These are phyloP conservation scores for Charanyca ferruginea DNA, from an alignment of 2,888 invertebrate genomes.

Conservation along the genomic window DNA sequence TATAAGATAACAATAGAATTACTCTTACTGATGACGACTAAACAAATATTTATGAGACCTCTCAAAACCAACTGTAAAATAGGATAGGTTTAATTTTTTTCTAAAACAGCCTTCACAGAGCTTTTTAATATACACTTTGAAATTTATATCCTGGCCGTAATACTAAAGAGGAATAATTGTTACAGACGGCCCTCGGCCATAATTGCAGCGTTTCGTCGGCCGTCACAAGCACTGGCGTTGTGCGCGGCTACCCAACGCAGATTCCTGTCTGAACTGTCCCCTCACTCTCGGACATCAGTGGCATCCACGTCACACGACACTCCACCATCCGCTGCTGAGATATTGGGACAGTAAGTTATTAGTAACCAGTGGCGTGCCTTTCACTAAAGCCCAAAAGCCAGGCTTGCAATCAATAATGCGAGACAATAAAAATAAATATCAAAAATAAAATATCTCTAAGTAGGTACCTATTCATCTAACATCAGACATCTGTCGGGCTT, in stretches of 20 bases:
- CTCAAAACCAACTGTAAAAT: background rate
- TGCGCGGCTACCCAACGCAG: slow-evolving; percentile 89
- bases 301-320: slow-evolving; percentile 82
- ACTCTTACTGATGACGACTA: background rate
- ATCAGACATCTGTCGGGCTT: too few species aligned
- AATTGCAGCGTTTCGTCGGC: slow-evolving; percentile 92
- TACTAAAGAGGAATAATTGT: slow-evolving; percentile 7
- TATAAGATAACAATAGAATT: too few species aligned
- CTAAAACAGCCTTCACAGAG: background rate
- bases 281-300: slow-evolving; percentile 83
- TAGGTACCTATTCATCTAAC: too few species aligned
- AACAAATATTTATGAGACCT: too few species aligned
- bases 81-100: background rate
- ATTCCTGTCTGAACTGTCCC: slow-evolving; percentile 84
- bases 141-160: background rate
- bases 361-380: too few species aligned
- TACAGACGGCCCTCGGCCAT: slow-evolving; percentile 92
- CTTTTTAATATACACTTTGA: background rate
- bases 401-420: too few species aligned
- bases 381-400: too few species aligned
- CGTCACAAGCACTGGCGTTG: slow-evolving; percentile 91
- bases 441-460: too few species aligned
- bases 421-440: too few species aligned
- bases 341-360: slow-evolving; percentile 83
- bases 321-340: slow-evolving; percentile 83